A percentile compares a stretch with the other conserved stretches of the same genome.
Conservation (phyloP, 2,797 vertebrate genomes). For the Intellagama lesueurii region DNA sequence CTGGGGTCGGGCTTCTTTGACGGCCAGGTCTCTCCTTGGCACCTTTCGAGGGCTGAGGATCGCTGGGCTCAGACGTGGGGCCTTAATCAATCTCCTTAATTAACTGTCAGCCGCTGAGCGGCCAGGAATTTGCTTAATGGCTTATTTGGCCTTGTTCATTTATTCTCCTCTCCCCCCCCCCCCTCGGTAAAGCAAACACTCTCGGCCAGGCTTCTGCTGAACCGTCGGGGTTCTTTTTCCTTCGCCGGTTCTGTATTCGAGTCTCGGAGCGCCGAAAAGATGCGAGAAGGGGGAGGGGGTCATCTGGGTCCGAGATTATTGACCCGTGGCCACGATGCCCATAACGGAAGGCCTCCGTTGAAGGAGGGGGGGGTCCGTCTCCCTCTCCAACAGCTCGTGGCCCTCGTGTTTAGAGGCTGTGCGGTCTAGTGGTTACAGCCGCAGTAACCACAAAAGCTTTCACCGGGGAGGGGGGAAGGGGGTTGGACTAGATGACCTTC, state of each 20-base stretch:
- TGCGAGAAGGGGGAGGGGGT: too few relatives aligned
- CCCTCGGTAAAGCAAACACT: not conserved
- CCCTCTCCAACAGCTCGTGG: too few relatives aligned
- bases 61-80: not conserved
- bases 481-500: too few relatives aligned
- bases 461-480: too few relatives aligned
- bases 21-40: not conserved
- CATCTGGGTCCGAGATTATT: too few relatives aligned
- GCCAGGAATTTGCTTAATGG: slow-evolving; percentile 25
- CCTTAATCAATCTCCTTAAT: slow-evolving; percentile 12
- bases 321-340: too few relatives aligned
- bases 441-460: too few relatives aligned
- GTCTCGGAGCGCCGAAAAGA: too few relatives aligned
- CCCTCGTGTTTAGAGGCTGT: too few relatives aligned
- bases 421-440: too few relatives aligned
- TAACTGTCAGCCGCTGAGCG: not conserved
- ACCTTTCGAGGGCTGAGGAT: not conserved
- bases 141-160: slow-evolving; percentile 20
- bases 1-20: not conserved
- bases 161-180: not conserved
- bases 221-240: not conserved
- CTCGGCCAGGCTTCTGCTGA: not conserved
- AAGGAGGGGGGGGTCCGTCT: too few relatives aligned
- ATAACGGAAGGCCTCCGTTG: too few relatives aligned
- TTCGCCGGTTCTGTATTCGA: not conserved